A percentile compares a stretch with the other conserved stretches of the same genome.
Evolutionary conservation across 2,888 invertebrate genomes (phyloP).

Genomic region (Athrips mouffetella): DNA sequence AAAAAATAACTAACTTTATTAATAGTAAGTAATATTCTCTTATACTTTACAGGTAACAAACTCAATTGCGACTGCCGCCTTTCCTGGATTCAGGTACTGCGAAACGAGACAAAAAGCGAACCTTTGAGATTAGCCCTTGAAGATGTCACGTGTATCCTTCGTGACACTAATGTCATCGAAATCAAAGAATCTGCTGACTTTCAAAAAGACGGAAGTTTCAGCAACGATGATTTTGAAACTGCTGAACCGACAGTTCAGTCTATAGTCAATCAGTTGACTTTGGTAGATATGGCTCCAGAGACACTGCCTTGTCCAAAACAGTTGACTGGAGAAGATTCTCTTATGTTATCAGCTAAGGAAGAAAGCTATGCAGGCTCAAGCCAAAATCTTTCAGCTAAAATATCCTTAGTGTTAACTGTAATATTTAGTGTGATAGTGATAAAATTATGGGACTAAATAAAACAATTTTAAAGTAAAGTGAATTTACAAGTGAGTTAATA

Average conservation of each 20-base stretch:
- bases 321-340: constrained; percentile 55
- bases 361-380: constrained; percentile 59
- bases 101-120: constrained; percentile 85
- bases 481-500: background rate
- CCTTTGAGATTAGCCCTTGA: constrained; percentile 83
- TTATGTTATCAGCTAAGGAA: constrained; percentile 68
- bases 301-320: constrained; percentile 53
- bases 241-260: constrained; percentile 48
- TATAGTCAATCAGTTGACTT: constrained; percentile 39
- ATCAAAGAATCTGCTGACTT: constrained; percentile 32
- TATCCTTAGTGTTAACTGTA: constrained; percentile 35
- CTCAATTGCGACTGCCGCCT: constrained; percentile 89
- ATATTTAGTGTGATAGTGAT: background rate
- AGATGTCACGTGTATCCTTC: constrained; percentile 80
- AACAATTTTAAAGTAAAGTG: background rate
- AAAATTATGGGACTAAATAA: background rate
- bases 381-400: constrained; percentile 42
- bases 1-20: too few species aligned
- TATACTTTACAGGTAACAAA: constrained; percentile 82
- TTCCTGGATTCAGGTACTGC: constrained; percentile 85
- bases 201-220: constrained; percentile 43
- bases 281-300: constrained; percentile 54
- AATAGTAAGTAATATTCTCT: background rate
- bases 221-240: constrained; percentile 37
- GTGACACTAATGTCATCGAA: constrained; percentile 26